Percentiles rank a stretch among this genome's conserved stretches.
phyloP scores from a whole-genome alignment of 2,888 invertebrate species.

The Oligia fasciuncula region DNA sequence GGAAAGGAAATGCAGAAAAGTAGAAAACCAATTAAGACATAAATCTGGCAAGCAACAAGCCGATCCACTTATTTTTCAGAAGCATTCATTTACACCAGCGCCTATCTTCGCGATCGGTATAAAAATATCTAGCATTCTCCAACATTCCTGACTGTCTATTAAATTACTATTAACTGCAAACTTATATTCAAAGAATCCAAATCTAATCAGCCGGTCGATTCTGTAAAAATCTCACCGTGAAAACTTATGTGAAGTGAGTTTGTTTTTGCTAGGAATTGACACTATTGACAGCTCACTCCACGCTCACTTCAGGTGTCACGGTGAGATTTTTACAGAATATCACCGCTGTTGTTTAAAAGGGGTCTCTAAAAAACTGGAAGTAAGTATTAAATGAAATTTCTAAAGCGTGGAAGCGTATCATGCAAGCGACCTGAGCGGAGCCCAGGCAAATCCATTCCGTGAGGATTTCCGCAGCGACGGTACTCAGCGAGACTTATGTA shows the following conservation, averaged over 20 bases:
- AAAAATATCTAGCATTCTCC: neutral
- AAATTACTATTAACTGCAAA: neutral
- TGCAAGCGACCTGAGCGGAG: slow-evolving; percentile 55
- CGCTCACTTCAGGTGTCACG: too few species aligned
- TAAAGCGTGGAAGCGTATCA: slow-evolving; percentile 60
- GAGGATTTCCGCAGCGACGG: slow-evolving; percentile 68
- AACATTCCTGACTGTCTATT: neutral
- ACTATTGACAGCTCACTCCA: too few species aligned
- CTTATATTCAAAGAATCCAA: slow-evolving; percentile 35
- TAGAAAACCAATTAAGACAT: neutral
- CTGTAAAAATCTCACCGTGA: too few species aligned
- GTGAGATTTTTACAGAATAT: too few species aligned
- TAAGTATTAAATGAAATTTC: slow-evolving; percentile 71
- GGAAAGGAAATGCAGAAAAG: neutral
- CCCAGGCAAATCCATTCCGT: slow-evolving; percentile 67
- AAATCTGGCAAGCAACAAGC: neutral
- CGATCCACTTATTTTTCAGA: neutral
- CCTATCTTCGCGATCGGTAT: neutral
- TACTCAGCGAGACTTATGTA: slow-evolving; percentile 71
- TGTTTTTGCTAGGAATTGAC: too few species aligned
- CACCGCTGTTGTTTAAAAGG: slow-evolving; percentile 20
- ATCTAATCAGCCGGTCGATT: slow-evolving; percentile 10
- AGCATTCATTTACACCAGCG: neutral
- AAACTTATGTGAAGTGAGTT: too few species aligned
- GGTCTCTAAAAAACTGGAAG: slow-evolving; percentile 47